phyloP scores from a whole-genome alignment of 2,797 vertebrate species.

The Delichon dasypus region DNA sequence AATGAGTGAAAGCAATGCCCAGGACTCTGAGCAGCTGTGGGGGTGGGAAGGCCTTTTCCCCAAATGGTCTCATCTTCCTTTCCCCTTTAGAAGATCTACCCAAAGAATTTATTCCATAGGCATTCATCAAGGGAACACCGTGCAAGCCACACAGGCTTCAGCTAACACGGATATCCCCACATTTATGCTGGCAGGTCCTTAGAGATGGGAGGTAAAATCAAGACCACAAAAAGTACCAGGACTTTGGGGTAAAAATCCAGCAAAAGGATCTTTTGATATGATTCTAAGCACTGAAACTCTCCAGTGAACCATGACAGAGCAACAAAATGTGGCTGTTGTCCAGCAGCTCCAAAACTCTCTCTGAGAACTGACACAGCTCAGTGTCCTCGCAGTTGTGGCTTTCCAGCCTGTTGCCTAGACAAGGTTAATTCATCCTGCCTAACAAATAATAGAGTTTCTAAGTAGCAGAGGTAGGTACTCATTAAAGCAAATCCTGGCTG shows the following conservation, averaged over 20 bases:
- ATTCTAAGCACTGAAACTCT: background rate
- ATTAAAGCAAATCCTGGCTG: slow-evolving; percentile 22
- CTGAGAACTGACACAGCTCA: background rate
- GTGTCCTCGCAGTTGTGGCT: background rate
- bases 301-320: background rate
- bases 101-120: background rate
- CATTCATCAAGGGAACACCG: background rate
- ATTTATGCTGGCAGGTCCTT: background rate
- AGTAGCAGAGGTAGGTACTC: slow-evolving; percentile 6
- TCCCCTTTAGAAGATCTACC: background rate
- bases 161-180: background rate
- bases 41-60: background rate
- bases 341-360: background rate
- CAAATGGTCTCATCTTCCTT: background rate
- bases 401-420: slow-evolving; percentile 21
- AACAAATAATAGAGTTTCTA: slow-evolving; percentile 60
- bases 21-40: fast-evolving
- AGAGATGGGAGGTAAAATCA: background rate
- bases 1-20: background rate
- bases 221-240: background rate
- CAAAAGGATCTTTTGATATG: background rate
- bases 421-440: slow-evolving; percentile 39
- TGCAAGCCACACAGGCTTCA: background rate
- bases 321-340: background rate
- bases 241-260: background rate